Evolutionary conservation across 2,797 vertebrate species (phyloP), one percentile per base, ranked within the genome.

Genomic region (Pygocentrus nattereri): DNA sequence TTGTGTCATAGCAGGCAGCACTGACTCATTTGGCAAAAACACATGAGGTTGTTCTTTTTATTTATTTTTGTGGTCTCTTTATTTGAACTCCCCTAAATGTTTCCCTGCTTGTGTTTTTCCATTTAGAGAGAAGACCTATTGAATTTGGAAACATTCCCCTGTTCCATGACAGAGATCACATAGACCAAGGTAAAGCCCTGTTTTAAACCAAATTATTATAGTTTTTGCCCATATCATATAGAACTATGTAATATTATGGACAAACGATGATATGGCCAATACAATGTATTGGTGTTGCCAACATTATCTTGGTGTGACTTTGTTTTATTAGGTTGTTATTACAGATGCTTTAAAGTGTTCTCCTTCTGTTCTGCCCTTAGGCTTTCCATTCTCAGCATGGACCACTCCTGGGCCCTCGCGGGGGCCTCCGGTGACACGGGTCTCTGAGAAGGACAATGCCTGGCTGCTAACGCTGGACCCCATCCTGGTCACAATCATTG

Each of bases 401-500:
- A 96, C 91, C 64, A 95, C 95, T 61, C 93, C 89, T 82, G 93
- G 74, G 71, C 96, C 96, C 34, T 94, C 96, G 2, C 87, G 94
- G 73, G 96, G 95, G 73, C 95, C 96, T 61, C 93, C 97, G 6
- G 93, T 97, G 59, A 95, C 94, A 1, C 90, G 95, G 0, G 93
- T 95, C 44, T 93, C 97, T 0, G 96, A 97, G 86, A 96, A 96
- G 82, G 97, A 97, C 87, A 97, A 97, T 82, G 96, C 93, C 89
- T 99, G 98, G 97, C 93, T 98, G 0, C 97, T 98, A 92, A 96
- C 96, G 0, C 92, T 99, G 87, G 98, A 99, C 84, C 98, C 98
- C 77, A 99, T 99, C 90, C 95, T 99, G 81, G 97, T 99, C 86
- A 99, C 97, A 92, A 99, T 99, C 91, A 99, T 99, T 12, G 97